Conservation (phyloP, 2,888 invertebrate genomes). For the Prosopocoilus inquinatus region DNA sequence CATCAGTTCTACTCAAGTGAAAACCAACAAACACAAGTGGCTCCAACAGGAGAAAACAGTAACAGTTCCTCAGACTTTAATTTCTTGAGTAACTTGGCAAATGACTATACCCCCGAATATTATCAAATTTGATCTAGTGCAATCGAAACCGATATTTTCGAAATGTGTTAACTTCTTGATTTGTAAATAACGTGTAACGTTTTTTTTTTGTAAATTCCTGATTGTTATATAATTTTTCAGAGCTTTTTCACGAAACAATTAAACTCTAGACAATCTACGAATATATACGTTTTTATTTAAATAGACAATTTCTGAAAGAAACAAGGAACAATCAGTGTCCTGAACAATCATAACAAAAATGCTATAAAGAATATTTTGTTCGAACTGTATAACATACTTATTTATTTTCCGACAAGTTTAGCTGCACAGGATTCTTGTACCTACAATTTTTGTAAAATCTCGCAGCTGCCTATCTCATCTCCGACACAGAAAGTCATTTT, state of each 20-base stretch:
- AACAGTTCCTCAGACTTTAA: conserved; percentile 94
- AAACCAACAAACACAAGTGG: conserved; percentile 39
- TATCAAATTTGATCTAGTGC: conserved; percentile 65
- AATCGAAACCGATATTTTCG: conserved; percentile 36
- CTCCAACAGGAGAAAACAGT: conserved; percentile 70
- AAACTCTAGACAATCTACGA: conserved; percentile 5
- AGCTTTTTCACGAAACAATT: background rate
- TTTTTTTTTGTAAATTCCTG: conserved; percentile 7
- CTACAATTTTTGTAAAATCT: too few species aligned
- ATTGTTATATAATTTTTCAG: conserved; percentile 9
- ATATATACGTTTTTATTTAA: background rate
- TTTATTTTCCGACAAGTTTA: background rate
- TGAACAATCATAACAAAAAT: conserved; percentile 7
- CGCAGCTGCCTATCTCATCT: too few species aligned
- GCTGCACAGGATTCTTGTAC: too few species aligned
- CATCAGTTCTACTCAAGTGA: conserved; percentile 68
- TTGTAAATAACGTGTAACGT: conserved; percentile 17
- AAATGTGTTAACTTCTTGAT: conserved; percentile 19
- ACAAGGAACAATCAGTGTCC: background rate
- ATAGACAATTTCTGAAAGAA: background rate
- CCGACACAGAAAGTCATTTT: background rate
- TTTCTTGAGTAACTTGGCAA: conserved; percentile 87
- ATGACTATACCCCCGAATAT: conserved; percentile 91
- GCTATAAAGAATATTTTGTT: background rate
- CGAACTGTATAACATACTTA: conserved; percentile 2